Conservation (phyloP, 2,113 vertebrate species). For the Chloebia gouldiae region DNA sequence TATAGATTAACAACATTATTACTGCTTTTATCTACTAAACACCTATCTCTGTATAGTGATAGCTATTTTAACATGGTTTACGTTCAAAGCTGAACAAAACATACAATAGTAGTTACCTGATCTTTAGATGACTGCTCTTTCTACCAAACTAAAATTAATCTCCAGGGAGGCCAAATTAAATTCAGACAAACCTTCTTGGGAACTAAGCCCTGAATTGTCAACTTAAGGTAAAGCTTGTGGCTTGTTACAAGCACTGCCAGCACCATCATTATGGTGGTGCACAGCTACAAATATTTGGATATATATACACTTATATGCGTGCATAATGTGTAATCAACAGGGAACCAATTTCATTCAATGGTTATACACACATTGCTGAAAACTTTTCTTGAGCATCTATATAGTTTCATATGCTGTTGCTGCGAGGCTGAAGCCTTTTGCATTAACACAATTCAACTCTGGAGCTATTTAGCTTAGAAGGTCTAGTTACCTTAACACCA, state of each 20-base stretch:
- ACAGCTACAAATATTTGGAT: neutral
- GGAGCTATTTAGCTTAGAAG: neutral
- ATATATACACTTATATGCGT: neutral
- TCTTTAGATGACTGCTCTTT: neutral
- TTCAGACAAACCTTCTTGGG: neutral
- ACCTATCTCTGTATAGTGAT: rapidly evolving
- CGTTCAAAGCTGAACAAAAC: neutral
- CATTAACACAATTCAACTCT: neutral
- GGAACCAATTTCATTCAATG: neutral
- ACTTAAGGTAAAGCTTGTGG: neutral
- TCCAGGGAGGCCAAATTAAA: neutral
- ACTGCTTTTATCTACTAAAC: neutral
- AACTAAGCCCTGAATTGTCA: neutral
- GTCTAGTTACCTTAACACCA: neutral
- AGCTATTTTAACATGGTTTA: neutral
- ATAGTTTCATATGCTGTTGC: neutral
- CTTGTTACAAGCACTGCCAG: neutral
- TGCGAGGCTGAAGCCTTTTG: neutral
- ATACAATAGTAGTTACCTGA: neutral
- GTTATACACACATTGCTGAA: neutral
- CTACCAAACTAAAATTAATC: neutral
- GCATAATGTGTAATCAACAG: neutral
- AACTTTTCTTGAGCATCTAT: neutral
- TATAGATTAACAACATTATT: neutral
- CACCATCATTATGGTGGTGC: neutral